Evolutionary conservation across 2,797 vertebrate species (phyloP), one percentile per base, ranked within the genome.

Genomic region (Dallia pectoralis): DNA sequence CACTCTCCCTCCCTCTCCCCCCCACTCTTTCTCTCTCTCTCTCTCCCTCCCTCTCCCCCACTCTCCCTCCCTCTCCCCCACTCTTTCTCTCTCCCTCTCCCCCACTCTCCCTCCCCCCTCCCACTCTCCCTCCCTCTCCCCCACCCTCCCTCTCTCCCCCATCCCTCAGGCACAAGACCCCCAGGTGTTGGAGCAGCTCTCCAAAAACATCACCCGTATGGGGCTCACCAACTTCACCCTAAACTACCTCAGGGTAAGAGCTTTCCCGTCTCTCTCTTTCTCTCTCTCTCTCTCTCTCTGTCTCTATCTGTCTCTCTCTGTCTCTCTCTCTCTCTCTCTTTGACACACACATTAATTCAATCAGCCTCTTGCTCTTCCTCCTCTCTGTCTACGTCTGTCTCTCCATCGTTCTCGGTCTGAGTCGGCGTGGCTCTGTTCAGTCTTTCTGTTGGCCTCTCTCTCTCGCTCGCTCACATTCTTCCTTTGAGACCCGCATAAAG

Each of bases 161-260:
- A 15, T 16, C 77, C 87, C 87, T 33, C 88, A 99, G 97, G 96
- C 98, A 92, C 97, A 98, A 94, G 98, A 99, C 93, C 96, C 98
- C 93, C 97, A 99, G 95, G 96, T 98, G 91, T 93, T 99, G 94
- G 98, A 99, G 90, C 98, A 99, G 89, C 95, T 99, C 91, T 98
- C 97, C 88, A 99, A 99, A 97, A 99, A 99, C 93, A 98, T 99
- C 93, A 99, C 97, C 89, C 96, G 98, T 84, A 99, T 99, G 97
- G 98, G 98, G 84, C 93, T 99, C 89, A 99, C 97, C 87, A 99
- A 99, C 93, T 98, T 99, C 94, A 99, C 98, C 89, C 97, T 99
- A 94, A 99, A 99, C 98, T 99, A 99, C 97, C 98, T 99, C 98
- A 97, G 97, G 96, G 98, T 99, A 95, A 96, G 94, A 62, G 7